Conservation (phyloP, 2,888 invertebrate genomes). For the Schizaphis graminum region DNA sequence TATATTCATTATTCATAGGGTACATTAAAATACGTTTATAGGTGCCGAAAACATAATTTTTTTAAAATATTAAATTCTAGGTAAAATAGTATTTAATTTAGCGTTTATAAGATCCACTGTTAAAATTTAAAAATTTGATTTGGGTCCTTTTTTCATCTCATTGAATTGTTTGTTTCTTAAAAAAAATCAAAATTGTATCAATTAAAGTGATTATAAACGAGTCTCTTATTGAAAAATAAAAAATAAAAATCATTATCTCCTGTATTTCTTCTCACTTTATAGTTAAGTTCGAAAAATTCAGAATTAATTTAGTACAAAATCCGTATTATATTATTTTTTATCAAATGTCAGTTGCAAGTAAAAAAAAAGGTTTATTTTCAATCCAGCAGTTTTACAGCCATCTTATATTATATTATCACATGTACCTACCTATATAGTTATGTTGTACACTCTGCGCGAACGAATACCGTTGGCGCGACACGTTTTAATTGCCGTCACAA, state of each 20-base stretch:
- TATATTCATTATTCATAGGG: background rate
- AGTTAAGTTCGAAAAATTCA: background rate
- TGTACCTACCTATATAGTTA: background rate
- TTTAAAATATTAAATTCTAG: background rate
- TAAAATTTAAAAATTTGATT: background rate
- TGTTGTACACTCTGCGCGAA: background rate
- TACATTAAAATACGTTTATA: background rate
- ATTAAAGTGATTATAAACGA: background rate
- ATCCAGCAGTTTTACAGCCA: background rate
- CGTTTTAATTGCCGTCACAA: conserved; percentile 32
- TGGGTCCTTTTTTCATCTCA: background rate
- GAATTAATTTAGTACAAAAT: background rate
- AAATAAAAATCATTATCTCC: background rate
- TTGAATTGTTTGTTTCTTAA: too few relatives aligned
- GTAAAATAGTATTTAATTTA: too few relatives aligned
- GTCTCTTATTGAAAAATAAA: background rate
- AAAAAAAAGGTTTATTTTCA: background rate
- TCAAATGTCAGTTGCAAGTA: too few relatives aligned
- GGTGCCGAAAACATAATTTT: background rate
- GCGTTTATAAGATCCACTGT: background rate
- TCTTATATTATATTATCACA: background rate
- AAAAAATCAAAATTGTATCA: background rate
- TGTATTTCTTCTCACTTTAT: background rate
- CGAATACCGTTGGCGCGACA: background rate
- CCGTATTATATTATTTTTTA: background rate